A percentile compares a stretch with the other conserved stretches of the same genome.
phyloP scores from a whole-genome alignment of 2,113 vertebrate species.

The Cyanistes caeruleus region DNA sequence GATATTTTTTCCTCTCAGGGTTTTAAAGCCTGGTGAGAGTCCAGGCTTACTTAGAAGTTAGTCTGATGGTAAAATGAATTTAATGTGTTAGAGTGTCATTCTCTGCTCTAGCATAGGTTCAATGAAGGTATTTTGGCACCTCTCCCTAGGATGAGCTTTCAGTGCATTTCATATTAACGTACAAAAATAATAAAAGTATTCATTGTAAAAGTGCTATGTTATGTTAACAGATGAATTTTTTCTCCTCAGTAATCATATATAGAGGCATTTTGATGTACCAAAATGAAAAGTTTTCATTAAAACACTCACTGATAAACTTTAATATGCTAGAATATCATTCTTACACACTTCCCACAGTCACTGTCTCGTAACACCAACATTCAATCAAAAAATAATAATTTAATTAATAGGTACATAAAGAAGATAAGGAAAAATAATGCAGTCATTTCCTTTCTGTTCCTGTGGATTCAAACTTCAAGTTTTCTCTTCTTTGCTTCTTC shows the following conservation, averaged over 20 bases:
- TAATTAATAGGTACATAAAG: not conserved
- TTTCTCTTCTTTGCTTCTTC: not conserved
- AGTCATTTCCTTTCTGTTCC: not conserved
- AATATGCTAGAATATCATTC: not conserved
- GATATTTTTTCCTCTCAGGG: not conserved
- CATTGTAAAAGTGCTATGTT: not conserved
- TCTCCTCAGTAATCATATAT: not conserved
- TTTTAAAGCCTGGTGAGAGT: not conserved
- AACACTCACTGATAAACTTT: not conserved
- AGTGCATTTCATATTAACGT: not conserved
- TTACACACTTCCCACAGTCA: not conserved
- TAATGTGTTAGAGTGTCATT: not conserved
- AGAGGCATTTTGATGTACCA: not conserved
- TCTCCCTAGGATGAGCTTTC: not conserved
- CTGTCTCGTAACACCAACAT: not conserved
- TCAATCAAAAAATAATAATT: not conserved
- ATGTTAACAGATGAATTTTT: not conserved
- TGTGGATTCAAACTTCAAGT: not conserved
- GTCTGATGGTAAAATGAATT: not conserved
- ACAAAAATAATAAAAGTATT: not conserved
- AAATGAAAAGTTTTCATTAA: not conserved
- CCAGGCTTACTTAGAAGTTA: not conserved
- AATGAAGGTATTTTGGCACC: not conserved
- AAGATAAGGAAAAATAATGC: not conserved
- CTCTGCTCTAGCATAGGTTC: not conserved